These are phyloP conservation scores for Corella eumyota DNA, from an alignment of 23 tunicate species.

Conservation along the genomic window DNA sequence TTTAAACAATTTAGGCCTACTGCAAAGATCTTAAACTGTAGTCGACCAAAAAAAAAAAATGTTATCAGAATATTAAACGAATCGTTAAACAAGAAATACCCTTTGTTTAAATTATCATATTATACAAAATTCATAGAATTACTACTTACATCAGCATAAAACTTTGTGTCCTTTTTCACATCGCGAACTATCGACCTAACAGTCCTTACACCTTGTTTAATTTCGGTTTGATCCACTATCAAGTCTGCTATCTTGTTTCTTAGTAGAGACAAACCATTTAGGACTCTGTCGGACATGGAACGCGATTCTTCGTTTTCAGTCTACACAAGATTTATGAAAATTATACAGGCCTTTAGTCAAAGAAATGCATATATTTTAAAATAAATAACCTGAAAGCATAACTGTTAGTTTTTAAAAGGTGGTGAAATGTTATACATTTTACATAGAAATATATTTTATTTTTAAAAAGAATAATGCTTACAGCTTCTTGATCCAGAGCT, in stretches of 20 bases:
- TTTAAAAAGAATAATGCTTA: no score
- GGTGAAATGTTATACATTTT: no score
- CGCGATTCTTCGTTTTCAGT: conserved; percentile 52
- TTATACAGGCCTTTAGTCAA: no score
- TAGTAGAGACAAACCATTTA: conserved; percentile 37
- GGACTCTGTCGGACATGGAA: conserved; percentile 37
- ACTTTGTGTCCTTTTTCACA: conserved; percentile 30
- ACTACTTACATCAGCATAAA: conserved; percentile 29
- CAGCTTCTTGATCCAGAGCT: conserved; percentile 65
- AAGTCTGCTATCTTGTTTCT: conserved; percentile 44
- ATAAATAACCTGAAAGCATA: no score
- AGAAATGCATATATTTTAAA: no score
- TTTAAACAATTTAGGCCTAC: background rate
- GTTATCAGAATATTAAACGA: no score
- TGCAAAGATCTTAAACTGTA: background rate
- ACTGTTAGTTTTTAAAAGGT: no score
- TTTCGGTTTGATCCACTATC: conserved; percentile 75
- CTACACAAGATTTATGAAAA: conserved; percentile 20
- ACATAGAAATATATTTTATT: no score
- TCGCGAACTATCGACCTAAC: conserved; percentile 64
- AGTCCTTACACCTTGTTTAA: conserved; percentile 69
- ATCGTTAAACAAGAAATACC: no score
- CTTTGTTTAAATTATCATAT: no score
- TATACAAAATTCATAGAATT: no score
- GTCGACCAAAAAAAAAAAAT: background rate